Evolutionary conservation across 2,888 invertebrate genomes (phyloP).

Genomic region (Eretmocerus hayati): DNA sequence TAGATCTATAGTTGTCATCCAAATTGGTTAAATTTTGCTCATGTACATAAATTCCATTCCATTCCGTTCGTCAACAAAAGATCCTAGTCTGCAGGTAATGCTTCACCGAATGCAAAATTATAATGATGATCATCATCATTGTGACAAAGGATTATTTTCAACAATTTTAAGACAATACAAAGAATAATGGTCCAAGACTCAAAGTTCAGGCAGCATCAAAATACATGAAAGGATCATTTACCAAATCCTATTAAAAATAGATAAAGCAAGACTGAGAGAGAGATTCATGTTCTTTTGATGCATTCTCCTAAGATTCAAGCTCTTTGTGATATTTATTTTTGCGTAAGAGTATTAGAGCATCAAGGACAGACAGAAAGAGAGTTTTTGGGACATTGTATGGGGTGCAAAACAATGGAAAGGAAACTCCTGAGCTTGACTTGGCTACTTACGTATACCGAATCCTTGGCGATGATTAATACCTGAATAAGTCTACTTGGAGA

Average conservation of each 20-base stretch:
- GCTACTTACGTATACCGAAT: neutral
- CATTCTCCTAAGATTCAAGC: conserved; percentile 23
- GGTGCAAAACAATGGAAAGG: conserved; percentile 2
- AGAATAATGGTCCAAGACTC: neutral
- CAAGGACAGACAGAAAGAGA: too few relatives aligned
- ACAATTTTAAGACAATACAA: neutral
- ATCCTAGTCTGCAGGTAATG: too few relatives aligned
- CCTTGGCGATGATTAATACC: neutral
- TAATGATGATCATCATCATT: too few relatives aligned
- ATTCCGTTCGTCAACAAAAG: too few relatives aligned
- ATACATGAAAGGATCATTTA: conserved; percentile 22
- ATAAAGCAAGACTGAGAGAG: conserved; percentile 8
- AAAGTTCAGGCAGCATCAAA: conserved; percentile 14
- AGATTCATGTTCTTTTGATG: conserved; percentile 4
- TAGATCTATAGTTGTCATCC: too few relatives aligned
- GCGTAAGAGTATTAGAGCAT: conserved; percentile 35
- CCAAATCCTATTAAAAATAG: conserved; percentile 36
- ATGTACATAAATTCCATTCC: too few relatives aligned
- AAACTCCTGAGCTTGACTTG: neutral
- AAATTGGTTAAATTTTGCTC: too few relatives aligned
- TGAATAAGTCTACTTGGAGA: too few relatives aligned
- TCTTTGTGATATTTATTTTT: conserved; percentile 25
- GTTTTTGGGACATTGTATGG: conserved; percentile 25
- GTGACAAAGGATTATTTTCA: too few relatives aligned
- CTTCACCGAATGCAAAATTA: too few relatives aligned